These are phyloP conservation scores for Progne subis DNA, from an alignment of 2,113 vertebrate species.

Conservation along the genomic window DNA sequence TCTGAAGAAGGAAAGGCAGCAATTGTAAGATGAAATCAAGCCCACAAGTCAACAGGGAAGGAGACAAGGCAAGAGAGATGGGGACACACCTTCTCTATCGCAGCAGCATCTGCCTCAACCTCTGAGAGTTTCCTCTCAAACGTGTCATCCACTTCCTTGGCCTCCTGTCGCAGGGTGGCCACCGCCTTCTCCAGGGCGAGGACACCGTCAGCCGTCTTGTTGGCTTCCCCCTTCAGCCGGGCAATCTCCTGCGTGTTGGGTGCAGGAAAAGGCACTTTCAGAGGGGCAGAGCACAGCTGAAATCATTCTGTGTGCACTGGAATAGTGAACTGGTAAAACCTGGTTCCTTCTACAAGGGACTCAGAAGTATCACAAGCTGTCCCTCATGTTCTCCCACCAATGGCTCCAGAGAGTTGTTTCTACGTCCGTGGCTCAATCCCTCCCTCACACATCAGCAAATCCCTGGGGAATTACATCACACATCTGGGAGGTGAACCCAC, in stretches of 20 bases:
- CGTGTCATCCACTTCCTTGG: slow-evolving; percentile 38
- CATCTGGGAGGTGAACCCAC: neutral
- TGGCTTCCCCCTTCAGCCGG: slow-evolving; percentile 71
- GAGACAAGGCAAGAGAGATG: neutral
- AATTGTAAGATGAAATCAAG: neutral
- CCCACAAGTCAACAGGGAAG: neutral
- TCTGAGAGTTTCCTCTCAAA: slow-evolving; percentile 59
- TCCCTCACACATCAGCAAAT: neutral
- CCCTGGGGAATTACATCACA: neutral
- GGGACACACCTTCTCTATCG: slow-evolving; percentile 61
- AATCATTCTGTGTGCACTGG: neutral
- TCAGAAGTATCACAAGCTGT: neutral
- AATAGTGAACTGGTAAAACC: neutral
- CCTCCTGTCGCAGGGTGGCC: slow-evolving; percentile 39
- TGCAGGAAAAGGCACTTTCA: neutral
- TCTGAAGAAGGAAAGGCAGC: slow-evolving; percentile 43
- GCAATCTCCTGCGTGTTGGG: slow-evolving; percentile 68
- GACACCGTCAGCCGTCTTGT: slow-evolving; percentile 73
- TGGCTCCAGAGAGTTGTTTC: neutral
- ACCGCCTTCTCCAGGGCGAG: slow-evolving; percentile 76
- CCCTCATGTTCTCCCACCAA: neutral
- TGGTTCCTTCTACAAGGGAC: neutral
- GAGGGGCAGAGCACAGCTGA: neutral
- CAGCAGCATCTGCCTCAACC: neutral
- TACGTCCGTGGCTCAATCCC: neutral